Evolutionary conservation across 2,888 invertebrate species (phyloP).

Genomic region (Aspidapion aeneum): DNA sequence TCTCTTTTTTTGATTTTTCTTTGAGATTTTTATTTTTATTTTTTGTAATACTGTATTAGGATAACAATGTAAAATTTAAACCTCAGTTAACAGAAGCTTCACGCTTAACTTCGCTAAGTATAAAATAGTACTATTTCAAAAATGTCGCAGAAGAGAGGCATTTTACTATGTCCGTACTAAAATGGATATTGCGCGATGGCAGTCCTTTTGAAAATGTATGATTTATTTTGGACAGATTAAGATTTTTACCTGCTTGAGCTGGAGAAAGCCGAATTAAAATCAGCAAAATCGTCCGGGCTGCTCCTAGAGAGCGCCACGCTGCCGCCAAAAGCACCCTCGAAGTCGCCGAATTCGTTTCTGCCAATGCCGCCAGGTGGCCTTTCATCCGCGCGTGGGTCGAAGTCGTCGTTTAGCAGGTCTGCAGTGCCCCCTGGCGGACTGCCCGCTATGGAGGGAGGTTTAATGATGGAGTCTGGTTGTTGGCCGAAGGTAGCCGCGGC

Average conservation of each 20-base stretch:
- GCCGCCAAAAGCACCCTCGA: constrained; percentile 64
- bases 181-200: too few species aligned
- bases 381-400: constrained; percentile 56
- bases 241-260: constrained; percentile 16
- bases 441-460: constrained; percentile 13
- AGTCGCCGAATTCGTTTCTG: constrained; percentile 70
- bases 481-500: constrained; percentile 70
- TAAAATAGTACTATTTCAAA: too few species aligned
- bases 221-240: neutral
- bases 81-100: too few species aligned
- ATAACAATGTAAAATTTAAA: too few species aligned
- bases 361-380: constrained; percentile 19
- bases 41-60: too few species aligned
- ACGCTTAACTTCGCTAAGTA: too few species aligned
- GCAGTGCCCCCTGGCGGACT: constrained; percentile 25
- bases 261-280: constrained; percentile 71
- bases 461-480: constrained; percentile 30
- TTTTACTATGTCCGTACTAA: too few species aligned
- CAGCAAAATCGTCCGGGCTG: constrained; percentile 68
- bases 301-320: constrained; percentile 24
- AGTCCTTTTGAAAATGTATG: too few species aligned
- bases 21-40: too few species aligned
- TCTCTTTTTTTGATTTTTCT: too few species aligned
- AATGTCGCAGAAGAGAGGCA: too few species aligned
- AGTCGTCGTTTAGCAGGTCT: constrained; percentile 59